phyloP scores from a whole-genome alignment of 1,140 invertebrate species.

The Aphis craccivora region DNA sequence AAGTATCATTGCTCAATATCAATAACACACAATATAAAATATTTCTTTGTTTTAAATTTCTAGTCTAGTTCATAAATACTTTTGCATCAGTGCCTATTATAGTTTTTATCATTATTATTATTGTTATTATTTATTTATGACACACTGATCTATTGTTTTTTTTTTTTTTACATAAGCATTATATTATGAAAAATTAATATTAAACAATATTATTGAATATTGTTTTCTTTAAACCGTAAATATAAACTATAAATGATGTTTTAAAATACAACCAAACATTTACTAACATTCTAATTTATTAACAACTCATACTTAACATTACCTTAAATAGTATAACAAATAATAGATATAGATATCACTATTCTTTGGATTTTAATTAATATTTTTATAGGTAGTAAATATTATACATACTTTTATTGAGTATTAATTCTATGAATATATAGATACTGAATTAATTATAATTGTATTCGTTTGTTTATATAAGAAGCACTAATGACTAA shows the following conservation, averaged over 20 bases:
- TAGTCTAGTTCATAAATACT: not conserved
- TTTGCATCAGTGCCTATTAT: not conserved
- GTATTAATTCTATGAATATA: not conserved
- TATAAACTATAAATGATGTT: not conserved
- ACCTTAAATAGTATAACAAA: not conserved
- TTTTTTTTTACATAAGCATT: not conserved
- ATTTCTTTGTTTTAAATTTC: constrained; percentile 24
- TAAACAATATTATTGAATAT: not conserved
- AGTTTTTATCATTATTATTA: constrained; percentile 21
- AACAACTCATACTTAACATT: not conserved
- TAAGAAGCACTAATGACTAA: not conserved
- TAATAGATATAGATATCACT: not conserved
- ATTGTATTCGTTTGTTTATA: not conserved
- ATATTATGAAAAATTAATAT: not conserved
- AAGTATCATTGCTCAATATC: not conserved
- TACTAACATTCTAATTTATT: not conserved
- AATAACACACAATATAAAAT: not conserved
- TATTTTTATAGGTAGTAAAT: not conserved
- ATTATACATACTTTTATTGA: not conserved
- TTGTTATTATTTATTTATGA: constrained; percentile 28
- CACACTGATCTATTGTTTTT: not conserved
- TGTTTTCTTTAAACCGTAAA: not conserved
- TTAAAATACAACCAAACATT: not conserved
- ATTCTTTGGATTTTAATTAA: not conserved
- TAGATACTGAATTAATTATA: not conserved